These are phyloP conservation scores for Blastomussa wellsi DNA, from an alignment of 92 coral and sea anemone species.

Conservation along the genomic window DNA sequence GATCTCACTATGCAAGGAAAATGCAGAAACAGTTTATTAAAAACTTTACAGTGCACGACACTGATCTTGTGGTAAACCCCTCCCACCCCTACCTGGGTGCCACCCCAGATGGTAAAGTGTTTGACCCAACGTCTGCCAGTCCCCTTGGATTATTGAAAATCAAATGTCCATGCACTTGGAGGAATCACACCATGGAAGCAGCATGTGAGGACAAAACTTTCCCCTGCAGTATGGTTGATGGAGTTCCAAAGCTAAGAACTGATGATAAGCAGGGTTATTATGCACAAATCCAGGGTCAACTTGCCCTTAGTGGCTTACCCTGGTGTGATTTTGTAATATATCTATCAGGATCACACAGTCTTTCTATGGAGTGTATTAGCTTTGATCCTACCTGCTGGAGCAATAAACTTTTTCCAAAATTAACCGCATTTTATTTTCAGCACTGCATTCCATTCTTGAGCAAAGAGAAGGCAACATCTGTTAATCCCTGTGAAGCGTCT, in stretches of 20 bases:
- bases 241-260: slow-evolving; percentile 45
- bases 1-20: slow-evolving; percentile 57
- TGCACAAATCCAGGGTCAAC: slow-evolving; percentile 66
- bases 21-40: slow-evolving; percentile 47
- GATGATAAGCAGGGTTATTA: slow-evolving; percentile 56
- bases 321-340: slow-evolving; percentile 65
- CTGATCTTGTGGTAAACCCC: slow-evolving; percentile 67
- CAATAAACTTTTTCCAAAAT: slow-evolving; percentile 52
- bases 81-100: slow-evolving; percentile 66
- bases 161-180: slow-evolving; percentile 53
- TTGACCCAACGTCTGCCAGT: slow-evolving; percentile 62
- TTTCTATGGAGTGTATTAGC: slow-evolving; percentile 57
- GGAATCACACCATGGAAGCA: slow-evolving; percentile 51
- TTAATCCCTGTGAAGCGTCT: slow-evolving; percentile 6
- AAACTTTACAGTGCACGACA: slow-evolving; percentile 61
- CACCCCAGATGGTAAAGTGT: slow-evolving; percentile 75
- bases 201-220: slow-evolving; percentile 61
- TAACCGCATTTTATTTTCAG: slow-evolving; percentile 59
- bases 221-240: slow-evolving; percentile 47
- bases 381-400: slow-evolving; percentile 64
- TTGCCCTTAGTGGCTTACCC: slow-evolving; percentile 63
- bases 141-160: slow-evolving; percentile 66
- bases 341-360: slow-evolving; percentile 62
- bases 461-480: slow-evolving; percentile 17
- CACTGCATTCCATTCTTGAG: slow-evolving; percentile 44